phyloP scores from a whole-genome alignment of 2,797 vertebrate genomes.

The Graptemys geographica region DNA sequence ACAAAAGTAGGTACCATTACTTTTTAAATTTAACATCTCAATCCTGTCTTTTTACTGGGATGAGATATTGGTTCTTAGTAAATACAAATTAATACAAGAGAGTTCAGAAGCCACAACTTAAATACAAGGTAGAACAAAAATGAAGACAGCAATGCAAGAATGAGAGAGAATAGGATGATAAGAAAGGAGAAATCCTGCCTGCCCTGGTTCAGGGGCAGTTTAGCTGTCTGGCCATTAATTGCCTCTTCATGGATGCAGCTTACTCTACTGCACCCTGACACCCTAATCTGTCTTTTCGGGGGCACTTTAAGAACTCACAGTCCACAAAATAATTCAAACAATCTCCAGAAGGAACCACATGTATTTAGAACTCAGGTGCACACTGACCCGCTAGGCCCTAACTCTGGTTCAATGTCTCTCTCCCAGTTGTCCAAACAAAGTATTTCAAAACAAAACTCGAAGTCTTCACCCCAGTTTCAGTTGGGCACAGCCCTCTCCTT shows the following conservation, averaged over 20 bases:
- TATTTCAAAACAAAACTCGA: neutral
- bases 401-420: neutral
- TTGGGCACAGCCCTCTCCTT: neutral
- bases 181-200: neutral
- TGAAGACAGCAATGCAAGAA: neutral
- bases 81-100: neutral
- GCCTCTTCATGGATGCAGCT: neutral
- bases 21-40: neutral
- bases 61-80: neutral
- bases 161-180: neutral
- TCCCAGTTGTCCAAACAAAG: neutral
- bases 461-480: neutral
- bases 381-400: neutral
- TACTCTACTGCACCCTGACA: neutral
- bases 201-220: too few species aligned
- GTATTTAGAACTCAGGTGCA: neutral
- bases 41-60: neutral
- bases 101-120: neutral
- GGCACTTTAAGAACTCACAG: neutral
- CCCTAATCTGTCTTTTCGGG: neutral
- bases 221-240: neutral
- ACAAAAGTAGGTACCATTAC: neutral
- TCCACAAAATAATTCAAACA: neutral
- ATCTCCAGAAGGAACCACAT: neutral
- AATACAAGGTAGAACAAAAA: neutral